Evolutionary conservation across 2,888 invertebrate genomes (phyloP).

Genomic region (Andrena haemorrhoa): DNA sequence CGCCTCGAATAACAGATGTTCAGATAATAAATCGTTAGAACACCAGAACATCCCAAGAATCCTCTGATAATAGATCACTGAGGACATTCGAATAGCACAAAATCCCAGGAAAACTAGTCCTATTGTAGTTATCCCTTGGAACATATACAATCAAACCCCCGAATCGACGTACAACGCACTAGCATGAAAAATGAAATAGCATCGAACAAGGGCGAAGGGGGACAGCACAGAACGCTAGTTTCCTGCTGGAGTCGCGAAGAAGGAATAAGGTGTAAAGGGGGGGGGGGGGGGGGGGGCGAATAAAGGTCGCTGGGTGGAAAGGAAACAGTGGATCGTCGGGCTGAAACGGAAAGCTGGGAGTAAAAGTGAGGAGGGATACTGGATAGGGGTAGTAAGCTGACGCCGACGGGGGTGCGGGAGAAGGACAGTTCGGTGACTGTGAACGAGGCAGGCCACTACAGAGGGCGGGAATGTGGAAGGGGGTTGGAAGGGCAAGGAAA

Average conservation of each 20-base stretch:
- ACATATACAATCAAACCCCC: neutral
- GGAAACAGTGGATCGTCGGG: constrained; percentile 6
- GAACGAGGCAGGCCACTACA: neutral
- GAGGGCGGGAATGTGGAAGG: neutral
- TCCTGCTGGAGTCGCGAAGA: neutral
- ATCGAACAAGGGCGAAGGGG: neutral
- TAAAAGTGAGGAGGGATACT: constrained; percentile 36
- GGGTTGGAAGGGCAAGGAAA: neutral
- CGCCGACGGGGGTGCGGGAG: neutral
- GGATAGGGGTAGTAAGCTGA: constrained; percentile 2
- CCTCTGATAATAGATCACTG: too few relatives aligned
- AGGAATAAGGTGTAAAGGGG: constrained; percentile 7
- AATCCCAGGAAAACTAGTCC: too few relatives aligned
- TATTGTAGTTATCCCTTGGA: too few relatives aligned
- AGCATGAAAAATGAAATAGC: neutral
- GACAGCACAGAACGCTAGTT: neutral
- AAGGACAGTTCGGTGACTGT: neutral
- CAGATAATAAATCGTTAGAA: too few relatives aligned
- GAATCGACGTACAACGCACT: neutral
- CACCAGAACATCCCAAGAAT: too few relatives aligned
- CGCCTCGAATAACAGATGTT: too few relatives aligned
- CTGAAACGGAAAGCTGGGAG: constrained; percentile 40
- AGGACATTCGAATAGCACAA: too few relatives aligned
- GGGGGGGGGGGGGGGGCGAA: constrained; percentile 2
- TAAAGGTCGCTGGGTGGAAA: constrained; percentile 9